phyloP scores from a whole-genome alignment of 1,140 invertebrate genomes.

The Vanessa atalanta region DNA sequence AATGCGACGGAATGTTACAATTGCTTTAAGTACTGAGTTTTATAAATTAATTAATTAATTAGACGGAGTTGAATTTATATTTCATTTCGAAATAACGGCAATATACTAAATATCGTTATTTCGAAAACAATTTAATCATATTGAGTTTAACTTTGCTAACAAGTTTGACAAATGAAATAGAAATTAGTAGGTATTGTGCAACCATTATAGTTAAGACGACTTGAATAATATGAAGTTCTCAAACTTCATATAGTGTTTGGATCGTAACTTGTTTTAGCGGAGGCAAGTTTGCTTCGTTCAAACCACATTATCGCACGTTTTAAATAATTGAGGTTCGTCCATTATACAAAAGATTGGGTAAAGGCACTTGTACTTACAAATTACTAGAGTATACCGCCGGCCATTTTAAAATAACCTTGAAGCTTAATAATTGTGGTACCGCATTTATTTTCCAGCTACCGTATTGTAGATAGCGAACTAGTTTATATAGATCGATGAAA shows the following conservation, averaged over 20 bases:
- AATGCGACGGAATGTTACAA: no score
- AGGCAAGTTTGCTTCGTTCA: conserved; percentile 24
- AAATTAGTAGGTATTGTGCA: neutral
- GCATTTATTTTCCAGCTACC: conserved; percentile 27
- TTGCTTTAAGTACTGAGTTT: no score
- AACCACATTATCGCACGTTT: conserved; percentile 44
- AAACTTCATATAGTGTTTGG: neutral
- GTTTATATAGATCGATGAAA: neutral
- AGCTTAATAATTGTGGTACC: conserved; percentile 30
- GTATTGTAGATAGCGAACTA: conserved; percentile 12
- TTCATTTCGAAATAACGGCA: no score
- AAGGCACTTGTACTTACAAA: conserved; percentile 40
- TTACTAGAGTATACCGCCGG: conserved; percentile 40
- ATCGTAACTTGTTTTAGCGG: conserved; percentile 4
- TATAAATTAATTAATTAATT: no score
- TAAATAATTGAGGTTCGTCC: conserved; percentile 47
- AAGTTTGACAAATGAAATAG: neutral
- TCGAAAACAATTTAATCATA: neutral
- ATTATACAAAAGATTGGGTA: conserved; percentile 47
- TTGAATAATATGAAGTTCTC: neutral
- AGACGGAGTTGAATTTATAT: no score
- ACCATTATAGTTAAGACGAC: neutral
- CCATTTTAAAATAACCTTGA: conserved; percentile 24
- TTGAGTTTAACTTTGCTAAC: neutral
- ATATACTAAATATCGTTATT: no score